Base-by-base conservation (phyloP, 2,888 invertebrate species). In the Parapristionchus giblindavisi region DNA sequence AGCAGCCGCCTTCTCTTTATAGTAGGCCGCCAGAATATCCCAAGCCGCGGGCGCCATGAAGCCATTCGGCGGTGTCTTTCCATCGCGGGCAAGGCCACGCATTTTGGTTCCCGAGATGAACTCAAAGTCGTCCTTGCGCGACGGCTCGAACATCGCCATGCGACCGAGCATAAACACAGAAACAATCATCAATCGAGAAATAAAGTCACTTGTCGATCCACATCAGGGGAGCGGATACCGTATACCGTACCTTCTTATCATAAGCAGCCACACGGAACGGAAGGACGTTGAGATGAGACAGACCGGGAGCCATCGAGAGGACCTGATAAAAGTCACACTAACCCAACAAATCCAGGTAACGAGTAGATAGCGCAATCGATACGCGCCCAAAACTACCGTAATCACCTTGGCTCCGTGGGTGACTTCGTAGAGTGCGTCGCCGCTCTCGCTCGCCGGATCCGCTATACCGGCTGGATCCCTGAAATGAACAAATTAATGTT, bases 191-290 rank as follows among this genome's bases (percentile, higher is more conserved):
- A n/a, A n/a, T n/a, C n/a, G n/a, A n/a, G n/a, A n/a, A n/a, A n/a
- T n/a, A n/a, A n/a, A n/a, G n/a, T n/a, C n/a, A n/a, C n/a, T n/a
- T n/a, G 14, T 51, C n/a, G 51, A n/a, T 51, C 24, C 51, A n/a
- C n/a, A n/a, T n/a, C n/a, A n/a, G n/a, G n/a, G n/a, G n/a, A n/a
- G n/a, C n/a, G n/a, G n/a, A n/a, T n/a, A n/a, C n/a, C n/a, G n/a
- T n/a, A 21, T 43, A 8, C 3, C 54, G 32, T 32, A 60, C 76
- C 91, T 91, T 93, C 54, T 92, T 93, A 89, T 99, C 96, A 89
- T 98, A 99, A 1, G 99, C 99, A 0, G 99, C 99, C n/a, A 99
- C 98, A 80, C 94, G 92, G 91, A 99, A 99, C 3, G 98, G 98
- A 83, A 99, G 93, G 79, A 99, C 98, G 92, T 97, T 95, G 17